Percentiles rank a stretch among this genome's conserved stretches.
phyloP scores from a whole-genome alignment of 2,113 vertebrate species.

The Steatornis caripensis region DNA sequence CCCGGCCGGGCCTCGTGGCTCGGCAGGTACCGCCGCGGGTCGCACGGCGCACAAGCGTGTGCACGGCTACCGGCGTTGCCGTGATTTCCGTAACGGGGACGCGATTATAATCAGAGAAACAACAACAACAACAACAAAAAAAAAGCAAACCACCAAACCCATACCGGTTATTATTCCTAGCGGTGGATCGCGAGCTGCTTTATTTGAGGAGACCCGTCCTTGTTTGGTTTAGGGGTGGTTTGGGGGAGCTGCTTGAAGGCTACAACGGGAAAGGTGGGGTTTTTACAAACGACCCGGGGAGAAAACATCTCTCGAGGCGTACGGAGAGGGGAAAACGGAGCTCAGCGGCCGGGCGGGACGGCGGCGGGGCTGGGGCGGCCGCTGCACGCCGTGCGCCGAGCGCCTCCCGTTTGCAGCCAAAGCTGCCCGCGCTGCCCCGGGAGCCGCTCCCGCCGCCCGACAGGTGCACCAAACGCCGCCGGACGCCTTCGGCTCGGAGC shows the following conservation, averaged over 20 bases:
- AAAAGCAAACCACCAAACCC: too few species aligned
- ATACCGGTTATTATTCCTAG: neutral
- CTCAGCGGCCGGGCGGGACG: too few species aligned
- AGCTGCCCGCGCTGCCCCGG: neutral
- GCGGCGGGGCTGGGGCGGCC: neutral
- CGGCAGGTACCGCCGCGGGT: neutral
- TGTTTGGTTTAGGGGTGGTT: neutral
- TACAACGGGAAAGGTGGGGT: neutral
- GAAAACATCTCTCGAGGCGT: neutral
- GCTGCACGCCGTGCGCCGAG: neutral
- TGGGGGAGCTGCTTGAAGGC: neutral
- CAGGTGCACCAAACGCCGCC: neutral
- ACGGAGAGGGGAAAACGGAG: neutral
- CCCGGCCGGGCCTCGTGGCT: too few species aligned
- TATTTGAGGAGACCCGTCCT: neutral
- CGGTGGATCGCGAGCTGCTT: neutral
- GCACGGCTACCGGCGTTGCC: accelerated
- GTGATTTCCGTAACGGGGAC: neutral
- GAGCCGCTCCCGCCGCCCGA: neutral
- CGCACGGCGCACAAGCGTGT: neutral
- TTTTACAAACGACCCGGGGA: neutral
- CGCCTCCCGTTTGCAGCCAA: neutral
- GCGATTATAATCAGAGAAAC: neutral
- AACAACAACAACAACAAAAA: too few species aligned
- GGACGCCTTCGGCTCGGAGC: neutral